Evolutionary conservation across 2,113 vertebrate species (phyloP).

Genomic region (Oriolus oriolus): DNA sequence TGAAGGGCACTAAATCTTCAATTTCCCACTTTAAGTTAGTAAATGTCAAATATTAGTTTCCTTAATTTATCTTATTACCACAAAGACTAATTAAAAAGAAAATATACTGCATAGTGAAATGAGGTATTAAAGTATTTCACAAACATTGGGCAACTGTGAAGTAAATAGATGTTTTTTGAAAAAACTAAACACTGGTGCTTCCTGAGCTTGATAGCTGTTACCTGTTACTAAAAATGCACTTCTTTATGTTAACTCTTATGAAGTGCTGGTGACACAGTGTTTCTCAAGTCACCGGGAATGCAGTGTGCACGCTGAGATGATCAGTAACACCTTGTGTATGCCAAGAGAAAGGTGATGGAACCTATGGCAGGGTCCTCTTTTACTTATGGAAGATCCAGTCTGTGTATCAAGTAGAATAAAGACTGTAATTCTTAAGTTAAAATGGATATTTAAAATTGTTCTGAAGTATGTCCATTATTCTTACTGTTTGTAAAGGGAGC

Average conservation of each 20-base stretch:
- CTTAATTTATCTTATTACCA: constrained; percentile 4
- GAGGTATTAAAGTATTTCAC: neutral
- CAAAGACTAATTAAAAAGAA: neutral
- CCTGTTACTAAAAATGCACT: neutral
- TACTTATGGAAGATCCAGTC: neutral
- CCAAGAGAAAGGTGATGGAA: neutral
- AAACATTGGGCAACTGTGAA: neutral
- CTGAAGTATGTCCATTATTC: neutral
- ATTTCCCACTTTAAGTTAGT: neutral
- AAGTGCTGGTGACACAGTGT: neutral
- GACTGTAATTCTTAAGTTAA: neutral
- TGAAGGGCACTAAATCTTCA: neutral
- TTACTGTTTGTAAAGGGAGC: neutral
- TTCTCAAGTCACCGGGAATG: neutral
- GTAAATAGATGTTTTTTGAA: neutral
- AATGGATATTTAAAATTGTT: neutral
- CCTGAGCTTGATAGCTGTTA: neutral
- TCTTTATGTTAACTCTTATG: neutral
- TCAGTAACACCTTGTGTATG: neutral
- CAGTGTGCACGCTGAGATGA: rapidly evolving
- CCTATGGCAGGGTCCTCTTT: neutral
- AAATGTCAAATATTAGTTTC: neutral
- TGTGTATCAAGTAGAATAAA: neutral
- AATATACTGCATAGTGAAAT: neutral
- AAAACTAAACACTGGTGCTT: neutral